These are phyloP conservation scores for Sebastes iracundus DNA, from an alignment of 2,797 vertebrate species.

Conservation along the genomic window DNA sequence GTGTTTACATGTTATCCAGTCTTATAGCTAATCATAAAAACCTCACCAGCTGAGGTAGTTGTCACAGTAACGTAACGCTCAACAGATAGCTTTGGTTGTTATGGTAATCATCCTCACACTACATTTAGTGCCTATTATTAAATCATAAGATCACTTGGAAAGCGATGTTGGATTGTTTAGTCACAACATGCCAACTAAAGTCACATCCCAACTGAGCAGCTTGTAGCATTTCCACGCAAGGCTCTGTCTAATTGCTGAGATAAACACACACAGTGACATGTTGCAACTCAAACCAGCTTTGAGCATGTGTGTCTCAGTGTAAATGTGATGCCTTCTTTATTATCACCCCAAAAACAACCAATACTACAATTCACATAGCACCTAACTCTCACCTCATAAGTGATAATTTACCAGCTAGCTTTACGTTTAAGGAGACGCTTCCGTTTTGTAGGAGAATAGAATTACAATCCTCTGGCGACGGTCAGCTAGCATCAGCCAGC, in stretches of 20 bases:
- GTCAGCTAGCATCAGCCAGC: constrained; percentile 13
- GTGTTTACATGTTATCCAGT: not conserved
- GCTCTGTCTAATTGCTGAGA: constrained; percentile 58
- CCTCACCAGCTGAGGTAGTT: not conserved
- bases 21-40: not conserved
- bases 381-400: not conserved
- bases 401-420: not conserved
- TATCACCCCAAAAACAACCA: not conserved
- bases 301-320: constrained; percentile 15
- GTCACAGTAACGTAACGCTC: constrained; percentile 38
- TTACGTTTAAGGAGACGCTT: constrained; percentile 27
- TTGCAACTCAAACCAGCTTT: constrained; percentile 24
- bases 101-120: not conserved
- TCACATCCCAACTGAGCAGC: not conserved
- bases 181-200: constrained; percentile 1
- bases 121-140: not conserved
- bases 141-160: not conserved
- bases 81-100: constrained; percentile 36
- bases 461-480: too few species aligned
- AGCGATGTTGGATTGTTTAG: too few species aligned
- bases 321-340: constrained; percentile 8
- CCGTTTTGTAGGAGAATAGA: constrained; percentile 32
- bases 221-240: not conserved
- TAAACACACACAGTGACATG: constrained; percentile 40
- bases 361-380: too few species aligned